Evolutionary conservation across 2,797 vertebrate species (phyloP).

Genomic region (Buphagus erythrorhynchus): DNA sequence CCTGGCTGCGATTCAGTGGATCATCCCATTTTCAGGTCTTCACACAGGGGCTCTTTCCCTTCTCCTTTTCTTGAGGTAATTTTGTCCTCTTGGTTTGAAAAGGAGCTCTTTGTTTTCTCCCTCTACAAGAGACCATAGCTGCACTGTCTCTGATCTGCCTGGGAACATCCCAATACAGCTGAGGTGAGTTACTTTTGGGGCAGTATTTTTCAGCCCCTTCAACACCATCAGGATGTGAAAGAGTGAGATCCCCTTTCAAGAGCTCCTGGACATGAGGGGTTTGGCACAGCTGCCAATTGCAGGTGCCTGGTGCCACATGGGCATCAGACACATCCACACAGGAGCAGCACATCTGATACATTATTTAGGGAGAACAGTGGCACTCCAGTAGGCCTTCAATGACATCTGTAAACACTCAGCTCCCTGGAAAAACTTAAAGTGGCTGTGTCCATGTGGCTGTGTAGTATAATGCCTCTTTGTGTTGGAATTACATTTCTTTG

Average conservation of each 20-base stretch:
- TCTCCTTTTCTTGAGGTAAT: background rate
- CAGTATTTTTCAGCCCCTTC: background rate
- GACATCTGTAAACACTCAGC: background rate
- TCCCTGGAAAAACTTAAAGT: background rate
- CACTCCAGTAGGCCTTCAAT: background rate
- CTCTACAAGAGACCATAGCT: background rate
- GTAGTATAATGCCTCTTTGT: background rate
- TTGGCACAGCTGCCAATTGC: rapidly evolving
- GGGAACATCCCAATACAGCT: background rate
- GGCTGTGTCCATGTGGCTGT: background rate
- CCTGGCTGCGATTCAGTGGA: background rate
- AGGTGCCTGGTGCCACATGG: background rate
- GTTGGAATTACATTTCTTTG: background rate
- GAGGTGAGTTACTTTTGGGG: background rate
- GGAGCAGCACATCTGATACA: background rate
- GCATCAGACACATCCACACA: background rate
- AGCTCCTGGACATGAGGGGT: background rate
- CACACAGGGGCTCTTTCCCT: background rate
- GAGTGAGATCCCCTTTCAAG: background rate
- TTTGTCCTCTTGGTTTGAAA: background rate
- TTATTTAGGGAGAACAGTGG: background rate
- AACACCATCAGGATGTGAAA: background rate
- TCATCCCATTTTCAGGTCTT: background rate
- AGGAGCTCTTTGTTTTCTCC: background rate
- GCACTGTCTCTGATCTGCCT: background rate